Evolutionary conservation across 2,888 invertebrate species (phyloP).

Genomic region (Eristalinus aeneus): DNA sequence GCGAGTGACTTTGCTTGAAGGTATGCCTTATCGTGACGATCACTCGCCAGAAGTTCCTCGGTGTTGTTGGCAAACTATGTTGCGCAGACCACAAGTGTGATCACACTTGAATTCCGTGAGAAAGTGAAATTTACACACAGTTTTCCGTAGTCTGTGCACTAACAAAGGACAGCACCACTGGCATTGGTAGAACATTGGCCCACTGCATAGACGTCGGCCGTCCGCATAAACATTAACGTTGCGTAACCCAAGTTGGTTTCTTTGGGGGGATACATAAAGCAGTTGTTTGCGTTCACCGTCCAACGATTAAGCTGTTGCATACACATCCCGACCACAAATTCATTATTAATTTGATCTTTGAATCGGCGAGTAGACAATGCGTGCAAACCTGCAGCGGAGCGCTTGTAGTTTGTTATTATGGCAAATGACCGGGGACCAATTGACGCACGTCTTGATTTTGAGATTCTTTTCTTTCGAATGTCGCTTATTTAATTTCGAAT

Average conservation of each 20-base stretch:
- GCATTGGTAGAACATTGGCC: slow-evolving; percentile 51
- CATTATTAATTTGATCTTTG: slow-evolving; percentile 34
- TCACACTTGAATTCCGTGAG: slow-evolving; percentile 8
- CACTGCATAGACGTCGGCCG: slow-evolving; percentile 19
- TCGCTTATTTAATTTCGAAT: slow-evolving; percentile 23
- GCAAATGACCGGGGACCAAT: not conserved
- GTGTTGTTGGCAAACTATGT: not conserved
- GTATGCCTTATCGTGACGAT: not conserved
- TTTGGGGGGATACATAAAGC: not conserved
- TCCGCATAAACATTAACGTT: slow-evolving; percentile 7
- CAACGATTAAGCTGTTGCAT: slow-evolving; percentile 8
- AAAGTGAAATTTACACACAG: slow-evolving; percentile 61
- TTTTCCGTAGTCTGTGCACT: slow-evolving; percentile 26
- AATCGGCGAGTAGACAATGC: not conserved
- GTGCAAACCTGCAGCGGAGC: slow-evolving; percentile 14
- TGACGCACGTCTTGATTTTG: not conserved
- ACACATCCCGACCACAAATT: slow-evolving; percentile 4
- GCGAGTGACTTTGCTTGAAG: not conserved
- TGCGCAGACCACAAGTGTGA: not conserved
- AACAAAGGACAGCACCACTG: slow-evolving; percentile 25
- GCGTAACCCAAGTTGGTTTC: slow-evolving; percentile 33
- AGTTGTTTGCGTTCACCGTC: not conserved
- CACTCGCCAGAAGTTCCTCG: not conserved
- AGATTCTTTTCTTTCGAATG: slow-evolving; percentile 27
- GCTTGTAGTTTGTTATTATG: not conserved